phyloP scores from a whole-genome alignment of 1,140 invertebrate species.

The Drosophila prosaltans region DNA sequence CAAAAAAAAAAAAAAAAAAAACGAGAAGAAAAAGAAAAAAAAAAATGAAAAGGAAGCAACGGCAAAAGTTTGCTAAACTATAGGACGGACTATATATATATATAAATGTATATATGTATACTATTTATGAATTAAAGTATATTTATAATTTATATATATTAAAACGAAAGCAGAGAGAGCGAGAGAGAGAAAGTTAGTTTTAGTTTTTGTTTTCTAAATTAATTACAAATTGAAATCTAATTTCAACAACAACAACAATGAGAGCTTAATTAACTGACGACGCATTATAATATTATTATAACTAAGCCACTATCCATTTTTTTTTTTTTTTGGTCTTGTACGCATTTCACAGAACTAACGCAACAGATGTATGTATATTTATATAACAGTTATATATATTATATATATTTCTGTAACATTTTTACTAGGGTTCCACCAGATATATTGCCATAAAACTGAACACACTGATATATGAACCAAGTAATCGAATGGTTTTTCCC shows the following conservation, averaged over 20 bases:
- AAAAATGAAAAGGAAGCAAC: slow-evolving; percentile 15
- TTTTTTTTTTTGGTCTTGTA: too few species aligned
- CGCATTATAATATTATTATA: slow-evolving; percentile 6
- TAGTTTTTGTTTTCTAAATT: slow-evolving; percentile 2
- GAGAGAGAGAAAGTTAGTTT: background rate
- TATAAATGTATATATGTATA: slow-evolving; percentile 19
- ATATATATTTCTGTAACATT: too few species aligned
- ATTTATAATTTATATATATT: background rate
- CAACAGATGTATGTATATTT: too few species aligned
- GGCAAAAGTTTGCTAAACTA: slow-evolving; percentile 51
- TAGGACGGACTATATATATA: slow-evolving; percentile 20
- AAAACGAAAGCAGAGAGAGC: slow-evolving; percentile 3
- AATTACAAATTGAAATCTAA: slow-evolving; percentile 6
- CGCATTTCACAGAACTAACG: too few species aligned
- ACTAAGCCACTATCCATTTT: background rate
- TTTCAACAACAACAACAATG: slow-evolving; percentile 4
- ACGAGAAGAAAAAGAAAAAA: slow-evolving; percentile 21
- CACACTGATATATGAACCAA: too few species aligned
- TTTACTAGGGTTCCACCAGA: too few species aligned
- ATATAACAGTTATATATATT: too few species aligned
- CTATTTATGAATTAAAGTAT: slow-evolving; percentile 1
- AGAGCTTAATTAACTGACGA: slow-evolving; percentile 3
- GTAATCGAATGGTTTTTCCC: too few species aligned
- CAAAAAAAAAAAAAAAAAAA: background rate
- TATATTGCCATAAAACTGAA: too few species aligned